A percentile compares a stretch with the other conserved stretches of the same genome.
phyloP scores from a whole-genome alignment of 2,888 invertebrate species.

The Myopa testacea region DNA sequence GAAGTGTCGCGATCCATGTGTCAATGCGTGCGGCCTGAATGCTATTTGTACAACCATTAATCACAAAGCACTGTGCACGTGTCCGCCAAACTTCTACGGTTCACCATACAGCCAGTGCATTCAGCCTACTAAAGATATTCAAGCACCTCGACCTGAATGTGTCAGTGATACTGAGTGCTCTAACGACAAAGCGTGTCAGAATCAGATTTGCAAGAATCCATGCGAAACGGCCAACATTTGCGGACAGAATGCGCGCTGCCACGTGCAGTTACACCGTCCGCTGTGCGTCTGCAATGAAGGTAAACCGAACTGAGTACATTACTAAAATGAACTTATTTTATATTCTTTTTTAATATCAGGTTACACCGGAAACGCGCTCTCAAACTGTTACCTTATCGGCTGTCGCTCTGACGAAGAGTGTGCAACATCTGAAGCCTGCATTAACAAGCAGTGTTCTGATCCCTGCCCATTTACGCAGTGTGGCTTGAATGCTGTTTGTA shows the following conservation, averaged over 20 bases:
- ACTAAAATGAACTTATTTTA: not conserved
- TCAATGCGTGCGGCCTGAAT: constrained; percentile 84
- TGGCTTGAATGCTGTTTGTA: constrained; percentile 82
- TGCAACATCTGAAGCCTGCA: constrained; percentile 82
- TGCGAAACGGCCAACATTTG: constrained; percentile 78
- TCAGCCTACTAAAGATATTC: constrained; percentile 66
- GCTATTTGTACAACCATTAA: constrained; percentile 83
- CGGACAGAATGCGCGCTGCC: constrained; percentile 82
- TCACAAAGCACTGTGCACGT: constrained; percentile 86
- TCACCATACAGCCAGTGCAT: constrained; percentile 82
- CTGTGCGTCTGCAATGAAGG: constrained; percentile 82
- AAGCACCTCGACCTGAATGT: constrained; percentile 80
- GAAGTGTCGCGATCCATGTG: constrained; percentile 86
- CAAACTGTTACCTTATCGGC: constrained; percentile 82
- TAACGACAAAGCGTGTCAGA: constrained; percentile 85
- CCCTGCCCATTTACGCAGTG: constrained; percentile 85
- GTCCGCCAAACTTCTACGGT: constrained; percentile 82
- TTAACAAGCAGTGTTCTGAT: constrained; percentile 83
- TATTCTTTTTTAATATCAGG: constrained; percentile 57
- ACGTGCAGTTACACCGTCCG: constrained; percentile 82
- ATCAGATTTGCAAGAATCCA: constrained; percentile 79
- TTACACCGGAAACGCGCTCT: constrained; percentile 85
- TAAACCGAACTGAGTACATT: not conserved
- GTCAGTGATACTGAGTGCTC: constrained; percentile 81
- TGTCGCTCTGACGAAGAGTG: constrained; percentile 89